These are phyloP conservation scores for Nicator chloris DNA, from an alignment of 2,113 vertebrate genomes.

Conservation along the genomic window DNA sequence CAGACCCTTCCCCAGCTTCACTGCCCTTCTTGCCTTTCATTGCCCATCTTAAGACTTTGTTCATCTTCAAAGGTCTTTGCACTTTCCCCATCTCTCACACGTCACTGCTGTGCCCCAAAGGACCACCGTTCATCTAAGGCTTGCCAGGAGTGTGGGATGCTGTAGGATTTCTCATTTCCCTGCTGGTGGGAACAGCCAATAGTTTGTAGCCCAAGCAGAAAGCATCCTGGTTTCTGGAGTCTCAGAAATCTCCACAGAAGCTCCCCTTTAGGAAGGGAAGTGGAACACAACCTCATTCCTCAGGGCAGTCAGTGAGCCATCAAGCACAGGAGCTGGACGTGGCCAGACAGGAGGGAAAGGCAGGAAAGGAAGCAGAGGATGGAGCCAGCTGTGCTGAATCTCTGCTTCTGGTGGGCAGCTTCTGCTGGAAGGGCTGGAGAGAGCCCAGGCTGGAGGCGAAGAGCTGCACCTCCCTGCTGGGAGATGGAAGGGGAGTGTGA, in stretches of 20 bases:
- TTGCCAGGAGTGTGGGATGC: neutral
- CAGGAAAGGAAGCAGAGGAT: neutral
- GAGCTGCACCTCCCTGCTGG: neutral
- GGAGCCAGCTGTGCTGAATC: neutral
- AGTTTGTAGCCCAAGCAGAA: neutral
- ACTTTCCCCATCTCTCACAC: neutral
- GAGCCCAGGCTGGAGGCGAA: neutral
- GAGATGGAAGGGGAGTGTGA: neutral
- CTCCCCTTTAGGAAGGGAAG: neutral
- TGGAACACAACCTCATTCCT: neutral
- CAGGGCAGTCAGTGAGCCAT: neutral
- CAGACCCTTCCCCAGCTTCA: neutral
- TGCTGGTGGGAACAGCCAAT: neutral
- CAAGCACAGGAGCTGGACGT: neutral
- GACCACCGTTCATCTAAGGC: accelerated
- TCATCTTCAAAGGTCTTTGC: neutral
- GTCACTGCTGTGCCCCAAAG: neutral
- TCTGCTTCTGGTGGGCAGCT: neutral
- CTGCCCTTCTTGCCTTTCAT: neutral
- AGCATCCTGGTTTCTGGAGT: neutral
- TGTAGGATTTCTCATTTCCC: neutral
- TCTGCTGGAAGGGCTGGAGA: neutral
- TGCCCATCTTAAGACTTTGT: neutral
- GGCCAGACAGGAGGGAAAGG: neutral
- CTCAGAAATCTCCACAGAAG: neutral